Evolutionary conservation across 2,888 invertebrate species (phyloP), one percentile per base, ranked within the genome.

Genomic region (Elegia similella): DNA sequence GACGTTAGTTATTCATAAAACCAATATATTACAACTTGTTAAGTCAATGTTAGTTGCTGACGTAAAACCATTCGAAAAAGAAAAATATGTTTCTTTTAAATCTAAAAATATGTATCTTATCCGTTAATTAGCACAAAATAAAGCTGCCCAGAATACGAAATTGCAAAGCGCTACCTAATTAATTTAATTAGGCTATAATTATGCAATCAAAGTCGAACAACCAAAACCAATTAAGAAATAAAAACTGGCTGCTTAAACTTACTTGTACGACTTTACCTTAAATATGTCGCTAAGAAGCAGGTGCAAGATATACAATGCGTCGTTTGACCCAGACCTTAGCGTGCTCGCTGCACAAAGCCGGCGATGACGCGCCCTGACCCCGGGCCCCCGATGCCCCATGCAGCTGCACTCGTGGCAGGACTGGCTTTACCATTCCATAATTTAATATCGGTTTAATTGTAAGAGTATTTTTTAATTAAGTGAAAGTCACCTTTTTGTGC

Each of bases 271-370:
- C 47, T 30, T 48, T 30, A 30, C 47, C 8, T 30, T 48, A n/a
- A 13, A 48, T 13, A 48, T 30, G 48, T 48, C 7, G 13, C n/a
- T 13, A 50, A 16, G 16, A 34, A 64, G 61, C 67, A 68, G 66
- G 67, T 67, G 70, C 55, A 62, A 69, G 69, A 70, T 68, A 68
- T 70, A 75, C 65, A 61, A 66, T 62, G 57, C 61, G 47, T 15
- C 43, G 34, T 46, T 79, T 86, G 82, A 84, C 84, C 83, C 73
- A 76, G 76, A 78, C 82, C 80, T 76, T 69, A 69, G 72, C 77
- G 71, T 80, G 75, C 80, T 73, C 73, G 69, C 69, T 70, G 64
- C 66, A 84, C 80, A 84, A 84, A 81, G 76, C 76, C 76, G 73
- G 78, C 72, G 82, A 75, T 76, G 87, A 85, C 80, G 76, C 32